A percentile compares a stretch with the other conserved stretches of the same genome.
Conservation (phyloP, 1,140 invertebrate genomes). For the Acromyrmex heyeri region DNA sequence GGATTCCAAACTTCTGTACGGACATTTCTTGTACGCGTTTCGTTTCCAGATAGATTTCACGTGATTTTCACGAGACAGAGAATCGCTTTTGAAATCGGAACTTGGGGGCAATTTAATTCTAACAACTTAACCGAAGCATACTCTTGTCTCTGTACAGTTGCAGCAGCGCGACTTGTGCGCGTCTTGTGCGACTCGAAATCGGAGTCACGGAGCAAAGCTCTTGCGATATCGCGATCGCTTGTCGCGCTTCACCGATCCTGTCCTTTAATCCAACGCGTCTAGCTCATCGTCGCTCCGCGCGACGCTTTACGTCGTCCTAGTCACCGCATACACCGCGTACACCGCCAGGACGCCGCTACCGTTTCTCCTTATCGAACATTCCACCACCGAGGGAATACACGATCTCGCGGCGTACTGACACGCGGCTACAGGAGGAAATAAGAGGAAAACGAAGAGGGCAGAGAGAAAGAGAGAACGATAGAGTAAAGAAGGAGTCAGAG, state of each 20-base stretch:
- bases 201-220: slow-evolving; percentile 21
- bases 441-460: slow-evolving; percentile 41
- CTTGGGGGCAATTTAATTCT: neutral
- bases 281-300: slow-evolving; percentile 38
- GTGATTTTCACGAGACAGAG: neutral
- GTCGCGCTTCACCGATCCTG: slow-evolving; percentile 47
- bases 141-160: neutral
- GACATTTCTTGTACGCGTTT: slow-evolving; percentile 34
- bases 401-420: slow-evolving; percentile 48
- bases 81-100: neutral
- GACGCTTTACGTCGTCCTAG: slow-evolving; percentile 31
- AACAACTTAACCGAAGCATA: neutral
- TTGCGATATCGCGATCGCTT: slow-evolving; percentile 35
- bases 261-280: slow-evolving; percentile 51
- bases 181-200: slow-evolving; percentile 3
- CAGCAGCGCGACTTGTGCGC: neutral
- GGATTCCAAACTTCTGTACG: neutral
- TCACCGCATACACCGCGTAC: neutral
- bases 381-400: slow-evolving; percentile 53
- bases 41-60: neutral
- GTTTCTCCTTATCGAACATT: slow-evolving; percentile 62
- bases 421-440: slow-evolving; percentile 48
- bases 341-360: slow-evolving; percentile 11
- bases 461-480: neutral
- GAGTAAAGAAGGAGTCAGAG: too few relatives aligned